Base-by-base conservation (phyloP, 2,888 invertebrate species). In the Melanophora roralis region DNA sequence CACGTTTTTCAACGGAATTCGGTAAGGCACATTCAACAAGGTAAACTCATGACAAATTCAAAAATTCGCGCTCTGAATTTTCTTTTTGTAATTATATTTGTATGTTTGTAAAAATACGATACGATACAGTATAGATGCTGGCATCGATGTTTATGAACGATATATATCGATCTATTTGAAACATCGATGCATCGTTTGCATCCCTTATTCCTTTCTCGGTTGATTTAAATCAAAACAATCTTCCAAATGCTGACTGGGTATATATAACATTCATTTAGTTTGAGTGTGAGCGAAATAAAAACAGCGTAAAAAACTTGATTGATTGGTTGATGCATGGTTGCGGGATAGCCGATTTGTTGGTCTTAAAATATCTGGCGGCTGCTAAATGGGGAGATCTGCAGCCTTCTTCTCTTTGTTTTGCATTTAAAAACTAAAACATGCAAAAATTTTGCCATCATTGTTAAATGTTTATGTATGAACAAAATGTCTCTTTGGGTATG, bases 221-320 rank as follows among this genome's bases (percentile, higher is more conserved):
- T 32, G 14, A 19, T 59, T 72, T 55, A 40, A 43, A 49, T n/a
- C n/a, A n/a, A n/a, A 5, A 27, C 6, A n/a, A 47, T 38, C 3
- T 57, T 27, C 34, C 27, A 27, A 27, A 38, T 77, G 53, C 27
- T 40, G 2, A 11, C 3, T 32, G 14, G 8, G n/a, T 64, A 9
- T 57, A 64, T 62, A 40, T 32, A 32, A 11, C 3, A 36, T 3
- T 7, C 9, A 45, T 75, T 53, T 40, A 45, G 60, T 23, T 36
- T 51, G 8, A 59, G 51, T 14, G 1, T 51, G 60, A 64, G 47
- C 36, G 14, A 53, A n/a, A n/a, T 64, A 23, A n/a, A 67, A 64
- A 32, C 32, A 38, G n/a, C n/a, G 19, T 38, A 81, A 87, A 85
- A 86, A 87, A 86, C 88, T 88, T 88, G 87, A 88, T 88, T 88